phyloP scores from a whole-genome alignment of 2,113 vertebrate species.

The Grantiella picta region DNA sequence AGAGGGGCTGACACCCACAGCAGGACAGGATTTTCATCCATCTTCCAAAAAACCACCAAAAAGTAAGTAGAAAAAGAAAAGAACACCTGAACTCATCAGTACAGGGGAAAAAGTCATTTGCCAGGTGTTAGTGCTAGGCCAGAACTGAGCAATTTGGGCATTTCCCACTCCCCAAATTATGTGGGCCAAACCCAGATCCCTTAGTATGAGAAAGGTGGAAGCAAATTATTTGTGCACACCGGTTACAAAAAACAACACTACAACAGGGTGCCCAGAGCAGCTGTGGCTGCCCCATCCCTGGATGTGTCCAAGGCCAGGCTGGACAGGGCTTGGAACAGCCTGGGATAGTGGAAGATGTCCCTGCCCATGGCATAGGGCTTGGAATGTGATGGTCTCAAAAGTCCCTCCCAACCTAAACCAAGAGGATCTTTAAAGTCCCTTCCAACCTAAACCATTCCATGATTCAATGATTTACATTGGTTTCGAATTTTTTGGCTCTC shows the following conservation, averaged over 20 bases:
- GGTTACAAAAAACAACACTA: neutral
- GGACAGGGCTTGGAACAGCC: neutral
- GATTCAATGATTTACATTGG: neutral
- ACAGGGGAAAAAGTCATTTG: neutral
- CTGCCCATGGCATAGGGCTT: neutral
- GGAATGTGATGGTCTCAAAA: neutral
- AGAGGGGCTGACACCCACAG: neutral
- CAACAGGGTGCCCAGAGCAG: neutral
- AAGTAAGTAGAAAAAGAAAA: neutral
- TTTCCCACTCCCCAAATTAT: neutral
- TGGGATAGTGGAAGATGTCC: rapidly evolving
- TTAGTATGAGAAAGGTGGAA: neutral
- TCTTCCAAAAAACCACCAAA: neutral
- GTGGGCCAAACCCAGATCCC: neutral
- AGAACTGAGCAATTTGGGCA: neutral
- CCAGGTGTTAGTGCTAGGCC: neutral
- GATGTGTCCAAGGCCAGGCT: neutral
- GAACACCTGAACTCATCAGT: neutral
- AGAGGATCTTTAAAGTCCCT: neutral
- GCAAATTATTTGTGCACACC: neutral
- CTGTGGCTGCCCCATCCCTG: neutral
- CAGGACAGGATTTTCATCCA: neutral
- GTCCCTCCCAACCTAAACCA: neutral
- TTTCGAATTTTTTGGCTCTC: neutral
- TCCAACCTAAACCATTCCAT: neutral